Evolutionary conservation across 2,888 invertebrate genomes (phyloP).

Genomic region (Ecliptopera silaceata): DNA sequence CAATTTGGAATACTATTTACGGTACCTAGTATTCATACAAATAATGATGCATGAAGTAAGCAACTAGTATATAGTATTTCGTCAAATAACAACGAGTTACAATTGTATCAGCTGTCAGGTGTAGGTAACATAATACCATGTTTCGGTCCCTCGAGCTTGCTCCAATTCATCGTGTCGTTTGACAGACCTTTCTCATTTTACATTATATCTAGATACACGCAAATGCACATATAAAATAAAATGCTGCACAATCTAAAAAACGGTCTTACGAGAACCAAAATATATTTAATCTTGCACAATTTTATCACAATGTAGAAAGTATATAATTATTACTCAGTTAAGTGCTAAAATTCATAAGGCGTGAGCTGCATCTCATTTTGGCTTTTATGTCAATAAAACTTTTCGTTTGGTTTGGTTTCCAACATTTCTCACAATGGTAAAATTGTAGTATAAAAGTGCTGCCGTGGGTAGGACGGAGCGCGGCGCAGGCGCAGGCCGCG

Average conservation of each 20-base stretch:
- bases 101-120: constrained; percentile 74
- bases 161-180: constrained; percentile 76
- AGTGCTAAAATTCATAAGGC: constrained; percentile 45
- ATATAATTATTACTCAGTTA: constrained; percentile 38
- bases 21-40: not conserved
- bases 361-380: constrained; percentile 44
- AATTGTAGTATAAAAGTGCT: constrained; percentile 1
- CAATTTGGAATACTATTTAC: no score
- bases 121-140: constrained; percentile 66
- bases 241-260: constrained; percentile 37
- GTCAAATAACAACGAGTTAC: constrained; percentile 61
- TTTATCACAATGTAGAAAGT: constrained; percentile 47
- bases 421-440: not conserved
- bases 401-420: constrained; percentile 40
- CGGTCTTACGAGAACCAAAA: constrained; percentile 29
- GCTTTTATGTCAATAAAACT: constrained; percentile 45
- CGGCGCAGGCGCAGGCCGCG: constrained; percentile 47
- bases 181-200: constrained; percentile 81
- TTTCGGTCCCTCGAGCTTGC: constrained; percentile 75
- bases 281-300: constrained; percentile 31
- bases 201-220: constrained; percentile 40
- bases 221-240: constrained; percentile 1
- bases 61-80: constrained; percentile 56
- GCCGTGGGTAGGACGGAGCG: constrained; percentile 17
- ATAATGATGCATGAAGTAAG: constrained; percentile 37